Evolutionary conservation across 2,113 vertebrate species (phyloP), one percentile per base, ranked within the genome.

Genomic region (Sylvilagus bachmani): DNA sequence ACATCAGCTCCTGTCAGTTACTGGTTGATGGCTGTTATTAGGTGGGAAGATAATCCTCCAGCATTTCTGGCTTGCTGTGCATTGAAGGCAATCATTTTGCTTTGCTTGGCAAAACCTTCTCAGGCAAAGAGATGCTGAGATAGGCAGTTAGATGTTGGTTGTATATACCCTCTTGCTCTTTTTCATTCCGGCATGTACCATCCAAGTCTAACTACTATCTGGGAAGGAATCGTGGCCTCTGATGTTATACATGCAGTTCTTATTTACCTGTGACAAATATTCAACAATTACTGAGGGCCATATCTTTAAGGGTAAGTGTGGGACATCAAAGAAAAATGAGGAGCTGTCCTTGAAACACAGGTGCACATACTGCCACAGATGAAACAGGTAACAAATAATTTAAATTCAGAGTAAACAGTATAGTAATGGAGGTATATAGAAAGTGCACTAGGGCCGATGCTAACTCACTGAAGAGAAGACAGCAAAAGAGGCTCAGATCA

Each of bases 201-300:
- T 27, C 3, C 61, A 29, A 3, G 13, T 64, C 25, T 53, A 85
- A 71, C 9, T 29, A 16, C 8, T 25, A 64, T 58, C 90, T 58
- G 49, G 84, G 67, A 79, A 90, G 58, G 69, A 94, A 91, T 11
- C 31, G 10, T 29, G 73, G 44, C 9, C 27, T 88, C 51, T 70
- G 49, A 14, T 36, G 79, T 74, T 71, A 83, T 75, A 61, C 44
- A 44, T 8, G 10, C 14, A 78, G 69, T 91, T 93, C 38, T 74
- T 51, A 73, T 74, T 89, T 14, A 78, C 90, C 51, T 93, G 44
- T 44, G 75, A 24, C 19, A 95, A 64, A 55, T 69, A 77, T 16
- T 89, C 27, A 86, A 70, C 10, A 55, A 91, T 24, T 82, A 33
- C 13, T 31, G 29, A 53, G 38, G 16, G 1, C 44, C 21, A 31